Conservation (phyloP, 2,113 vertebrate species). For the Podarcis cretensis region DNA sequence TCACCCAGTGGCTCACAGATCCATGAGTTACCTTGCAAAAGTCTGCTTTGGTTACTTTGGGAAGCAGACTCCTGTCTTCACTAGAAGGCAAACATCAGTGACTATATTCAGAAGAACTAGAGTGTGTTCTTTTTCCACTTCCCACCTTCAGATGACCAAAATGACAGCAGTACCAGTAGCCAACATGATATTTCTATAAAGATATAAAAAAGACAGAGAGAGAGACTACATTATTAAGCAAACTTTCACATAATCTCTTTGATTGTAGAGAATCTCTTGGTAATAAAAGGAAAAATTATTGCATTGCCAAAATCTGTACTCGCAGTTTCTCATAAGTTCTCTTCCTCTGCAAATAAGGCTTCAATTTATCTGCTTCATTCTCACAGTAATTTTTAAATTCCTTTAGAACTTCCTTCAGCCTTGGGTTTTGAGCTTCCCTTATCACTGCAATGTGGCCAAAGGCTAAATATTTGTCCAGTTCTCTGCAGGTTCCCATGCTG, state of each 20-base stretch:
- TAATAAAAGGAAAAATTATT: too few species aligned
- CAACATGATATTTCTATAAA: slow-evolving; percentile 6
- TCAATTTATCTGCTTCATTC: too few species aligned
- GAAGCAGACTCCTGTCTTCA: not conserved
- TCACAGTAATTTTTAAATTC: too few species aligned
- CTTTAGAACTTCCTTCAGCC: too few species aligned
- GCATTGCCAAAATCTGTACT: too few species aligned
- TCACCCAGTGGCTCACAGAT: slow-evolving; percentile 26
- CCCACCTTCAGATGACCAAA: not conserved
- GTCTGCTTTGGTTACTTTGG: slow-evolving; percentile 5
- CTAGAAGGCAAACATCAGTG: not conserved
- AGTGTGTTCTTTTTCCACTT: not conserved
- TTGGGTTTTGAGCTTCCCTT: too few species aligned
- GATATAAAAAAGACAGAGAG: not conserved
- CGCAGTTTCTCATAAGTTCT: too few species aligned
- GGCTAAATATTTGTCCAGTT: too few species aligned
- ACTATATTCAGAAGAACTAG: not conserved
- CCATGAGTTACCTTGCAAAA: slow-evolving; percentile 2
- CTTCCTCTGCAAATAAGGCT: too few species aligned
- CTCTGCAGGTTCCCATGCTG: too few species aligned
- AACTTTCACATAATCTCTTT: not conserved
- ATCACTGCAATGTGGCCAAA: too few species aligned
- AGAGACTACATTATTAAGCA: slow-evolving; percentile 2
- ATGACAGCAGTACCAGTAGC: not conserved
- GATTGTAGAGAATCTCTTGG: not conserved